Percentiles rank a stretch among this genome's conserved stretches.
Evolutionary conservation across 92 coral and sea anemone species (phyloP).

Genomic region (Paramuricea clavata): DNA sequence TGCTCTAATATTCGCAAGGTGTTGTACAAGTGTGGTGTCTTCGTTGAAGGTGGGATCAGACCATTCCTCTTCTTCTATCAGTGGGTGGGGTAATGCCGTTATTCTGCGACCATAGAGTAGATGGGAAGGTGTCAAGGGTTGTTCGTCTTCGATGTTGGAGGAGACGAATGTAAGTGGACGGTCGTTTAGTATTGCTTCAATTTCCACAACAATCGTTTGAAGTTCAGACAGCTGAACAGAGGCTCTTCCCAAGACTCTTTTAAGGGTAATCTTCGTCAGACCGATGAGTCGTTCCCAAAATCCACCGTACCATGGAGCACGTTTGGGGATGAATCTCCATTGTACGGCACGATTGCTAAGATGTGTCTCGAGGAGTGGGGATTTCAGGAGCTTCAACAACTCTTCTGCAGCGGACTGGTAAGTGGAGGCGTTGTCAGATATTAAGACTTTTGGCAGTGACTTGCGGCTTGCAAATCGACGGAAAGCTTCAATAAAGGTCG

Average conservation of each 20-base stretch:
- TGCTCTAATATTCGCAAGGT: conserved; percentile 37
- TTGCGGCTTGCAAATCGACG: conserved; percentile 7
- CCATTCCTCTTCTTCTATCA: conserved; percentile 37
- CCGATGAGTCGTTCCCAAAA: conserved; percentile 70
- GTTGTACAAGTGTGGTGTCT: conserved; percentile 12
- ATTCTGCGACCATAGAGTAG: conserved; percentile 69
- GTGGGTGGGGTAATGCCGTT: conserved; percentile 66
- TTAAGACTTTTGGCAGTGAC: background rate
- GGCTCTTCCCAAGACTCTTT: conserved; percentile 60
- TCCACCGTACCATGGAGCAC: conserved; percentile 73
- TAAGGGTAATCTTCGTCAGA: conserved; percentile 51
- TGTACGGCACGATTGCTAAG: too few species aligned
- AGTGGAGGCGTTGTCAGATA: conserved; percentile 15
- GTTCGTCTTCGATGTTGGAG: conserved; percentile 52
- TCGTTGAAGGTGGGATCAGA: conserved; percentile 55
- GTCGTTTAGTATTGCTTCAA: conserved; percentile 45
- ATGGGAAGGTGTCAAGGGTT: conserved; percentile 67
- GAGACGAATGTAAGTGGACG: conserved; percentile 62
- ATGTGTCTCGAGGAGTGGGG: background rate
- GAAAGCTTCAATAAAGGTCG: conserved; percentile 3
- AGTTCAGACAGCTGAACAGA: background rate
- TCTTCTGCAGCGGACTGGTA: conserved; percentile 24
- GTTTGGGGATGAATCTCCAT: conserved; percentile 64
- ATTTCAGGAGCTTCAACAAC: background rate
- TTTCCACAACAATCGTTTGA: conserved; percentile 30